Base-by-base conservation (phyloP, 2,888 invertebrate species). In the Shargacucullia verbasci region DNA sequence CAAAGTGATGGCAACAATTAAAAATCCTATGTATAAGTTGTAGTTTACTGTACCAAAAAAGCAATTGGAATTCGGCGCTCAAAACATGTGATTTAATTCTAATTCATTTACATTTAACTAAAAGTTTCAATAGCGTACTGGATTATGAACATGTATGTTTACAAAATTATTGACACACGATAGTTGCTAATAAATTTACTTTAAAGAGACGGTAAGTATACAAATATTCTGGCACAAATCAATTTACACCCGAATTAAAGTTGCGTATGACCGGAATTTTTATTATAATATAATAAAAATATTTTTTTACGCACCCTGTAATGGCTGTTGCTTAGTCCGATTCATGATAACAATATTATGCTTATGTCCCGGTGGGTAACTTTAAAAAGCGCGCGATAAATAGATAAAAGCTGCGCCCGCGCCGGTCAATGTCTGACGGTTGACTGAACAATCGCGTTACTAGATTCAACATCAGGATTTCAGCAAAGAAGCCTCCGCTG, bases 381-480 rank as follows among this genome's bases (percentile, higher is more conserved):
- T 60, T 49, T 29, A 35, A 57, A 57, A 71, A 70, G 55, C 61
- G 56, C 61, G 55, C 41, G 52, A 63, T 43, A 40, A 45, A 50
- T 53, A 29, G 15, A 37, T 57, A 37, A 54, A 60, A 55, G 58
- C 52, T 73, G 76, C 79, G 78, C 80, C 79, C 80, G 79, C 79
- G 76, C 62, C 66, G 58, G 63, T 60, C 74, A 70, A 73, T 79
- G 82, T 79, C 79, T 78, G 72, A 67, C 74, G 61, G 64, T 73
- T 69, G 58, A 83, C 83, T 83, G 79, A 79, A 79, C 78, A 70
- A 61, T 72, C 47, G 58, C 27, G 56, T 63, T 60, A 80, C 79
- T 80, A 71, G 46, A 41, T 70, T 62, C 70, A 73, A 69, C 50
- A 76, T 70, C 72, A 70, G 64, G 69, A 40, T 72, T 74, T 72